phyloP scores from a whole-genome alignment of 2,888 invertebrate species.

The Philereme transversata region DNA sequence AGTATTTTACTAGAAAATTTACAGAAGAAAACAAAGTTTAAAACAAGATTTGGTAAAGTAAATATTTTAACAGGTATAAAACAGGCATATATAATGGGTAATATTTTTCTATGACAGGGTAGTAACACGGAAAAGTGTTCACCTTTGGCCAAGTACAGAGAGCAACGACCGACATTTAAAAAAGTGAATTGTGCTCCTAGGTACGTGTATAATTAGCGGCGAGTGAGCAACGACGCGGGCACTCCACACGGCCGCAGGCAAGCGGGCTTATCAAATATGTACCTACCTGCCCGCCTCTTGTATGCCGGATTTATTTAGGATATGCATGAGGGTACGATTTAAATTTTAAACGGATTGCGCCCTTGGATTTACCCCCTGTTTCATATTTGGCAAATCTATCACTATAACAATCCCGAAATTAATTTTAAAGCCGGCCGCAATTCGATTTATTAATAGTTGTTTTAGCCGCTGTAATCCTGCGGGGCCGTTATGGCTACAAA shows the following conservation, averaged over 20 bases:
- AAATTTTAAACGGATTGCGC: slow-evolving; percentile 84
- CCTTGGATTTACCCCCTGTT: slow-evolving; percentile 78
- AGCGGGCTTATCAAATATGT: slow-evolving; percentile 81
- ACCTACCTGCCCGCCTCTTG: slow-evolving; percentile 74
- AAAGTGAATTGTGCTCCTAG: slow-evolving; percentile 67
- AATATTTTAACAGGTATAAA: too few relatives aligned
- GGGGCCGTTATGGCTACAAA: slow-evolving; percentile 50
- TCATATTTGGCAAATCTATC: slow-evolving; percentile 79
- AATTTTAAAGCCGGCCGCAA: slow-evolving; percentile 64
- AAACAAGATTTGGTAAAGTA: too few relatives aligned
- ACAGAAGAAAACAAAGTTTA: too few relatives aligned
- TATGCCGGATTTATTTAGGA: slow-evolving; percentile 82
- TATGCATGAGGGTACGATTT: slow-evolving; percentile 83
- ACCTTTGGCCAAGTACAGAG: slow-evolving; percentile 25
- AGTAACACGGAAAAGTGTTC: slow-evolving; percentile 8
- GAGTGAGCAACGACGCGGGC: slow-evolving; percentile 65
- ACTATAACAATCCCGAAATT: slow-evolving; percentile 61
- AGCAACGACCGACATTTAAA: slow-evolving; percentile 48
- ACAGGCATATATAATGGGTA: too few relatives aligned
- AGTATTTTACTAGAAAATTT: too few relatives aligned
- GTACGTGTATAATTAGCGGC: slow-evolving; percentile 73
- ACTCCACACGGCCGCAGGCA: slow-evolving; percentile 58
- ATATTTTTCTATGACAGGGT: slow-evolving; percentile 4
- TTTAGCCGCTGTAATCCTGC: slow-evolving; percentile 61
- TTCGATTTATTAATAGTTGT: slow-evolving; percentile 72